Evolutionary conservation across 2,113 vertebrate species (phyloP).

Genomic region (Maccullochella peelii): DNA sequence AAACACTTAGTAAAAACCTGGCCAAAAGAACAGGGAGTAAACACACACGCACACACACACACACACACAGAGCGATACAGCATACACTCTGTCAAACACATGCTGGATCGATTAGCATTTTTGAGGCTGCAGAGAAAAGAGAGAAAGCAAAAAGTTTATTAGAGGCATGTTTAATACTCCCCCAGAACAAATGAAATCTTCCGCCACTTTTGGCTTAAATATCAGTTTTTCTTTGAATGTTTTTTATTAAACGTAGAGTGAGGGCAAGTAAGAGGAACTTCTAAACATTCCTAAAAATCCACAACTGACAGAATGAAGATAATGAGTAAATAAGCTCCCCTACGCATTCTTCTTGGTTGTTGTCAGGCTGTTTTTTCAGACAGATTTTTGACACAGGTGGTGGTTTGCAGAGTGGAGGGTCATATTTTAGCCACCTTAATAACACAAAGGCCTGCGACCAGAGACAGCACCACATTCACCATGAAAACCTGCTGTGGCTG

Average conservation of each 20-base stretch:
- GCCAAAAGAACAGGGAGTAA: constrained; percentile 64
- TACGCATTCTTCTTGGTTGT: background rate
- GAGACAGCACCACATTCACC: constrained; percentile 9
- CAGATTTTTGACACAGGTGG: constrained; percentile 8
- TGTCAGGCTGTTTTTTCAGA: constrained; percentile 4
- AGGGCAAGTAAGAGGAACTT: constrained; percentile 22
- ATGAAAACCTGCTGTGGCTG: constrained; percentile 16
- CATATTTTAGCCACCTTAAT: constrained; percentile 4
- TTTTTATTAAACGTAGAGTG: constrained; percentile 30
- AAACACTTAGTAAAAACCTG: constrained; percentile 65
- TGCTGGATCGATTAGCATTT: constrained; percentile 74
- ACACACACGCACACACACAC: constrained; percentile 25
- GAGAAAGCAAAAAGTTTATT: constrained; percentile 63
- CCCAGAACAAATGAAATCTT: constrained; percentile 55
- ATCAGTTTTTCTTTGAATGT: constrained; percentile 29
- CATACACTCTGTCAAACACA: constrained; percentile 57
- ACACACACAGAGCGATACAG: constrained; percentile 28
- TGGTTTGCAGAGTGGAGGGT: constrained; percentile 6
- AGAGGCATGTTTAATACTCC: constrained; percentile 56
- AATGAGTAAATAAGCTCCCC: background rate
- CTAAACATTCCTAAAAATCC: constrained; percentile 7
- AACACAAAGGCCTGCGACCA: constrained; percentile 10
- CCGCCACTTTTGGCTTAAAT: constrained; percentile 21
- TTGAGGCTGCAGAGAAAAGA: constrained; percentile 61
- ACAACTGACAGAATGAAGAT: constrained; percentile 3